Evolutionary conservation across 2,797 vertebrate species (phyloP).

Genomic region (Myotis myotis): DNA sequence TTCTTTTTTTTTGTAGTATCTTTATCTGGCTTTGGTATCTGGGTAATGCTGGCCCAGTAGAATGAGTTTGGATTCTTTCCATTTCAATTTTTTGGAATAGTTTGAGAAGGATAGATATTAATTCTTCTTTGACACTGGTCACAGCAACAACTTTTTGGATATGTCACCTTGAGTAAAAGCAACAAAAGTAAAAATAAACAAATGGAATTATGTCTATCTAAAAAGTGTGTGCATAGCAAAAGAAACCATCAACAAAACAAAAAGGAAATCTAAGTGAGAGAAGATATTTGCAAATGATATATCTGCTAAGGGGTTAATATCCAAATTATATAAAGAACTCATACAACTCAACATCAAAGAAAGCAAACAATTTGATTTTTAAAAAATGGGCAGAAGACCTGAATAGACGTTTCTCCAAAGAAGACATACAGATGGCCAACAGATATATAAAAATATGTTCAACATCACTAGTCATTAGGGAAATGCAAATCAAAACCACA

Average conservation of each 20-base stretch:
- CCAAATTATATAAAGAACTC: background rate
- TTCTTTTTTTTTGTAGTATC: background rate
- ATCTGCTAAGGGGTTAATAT: background rate
- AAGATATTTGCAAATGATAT: background rate
- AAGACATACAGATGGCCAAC: background rate
- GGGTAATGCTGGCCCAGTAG: background rate
- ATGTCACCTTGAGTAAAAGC: background rate
- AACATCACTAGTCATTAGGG: background rate
- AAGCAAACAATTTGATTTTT: background rate
- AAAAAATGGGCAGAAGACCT: background rate
- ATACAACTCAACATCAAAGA: background rate
- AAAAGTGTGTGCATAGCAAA: background rate
- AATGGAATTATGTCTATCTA: background rate
- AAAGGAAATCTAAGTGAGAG: background rate
- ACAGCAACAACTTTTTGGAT: background rate
- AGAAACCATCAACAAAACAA: background rate
- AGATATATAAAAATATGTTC: background rate
- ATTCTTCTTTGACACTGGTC: background rate
- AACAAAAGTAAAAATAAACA: background rate
- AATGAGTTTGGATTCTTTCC: background rate
- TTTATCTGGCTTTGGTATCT: background rate
- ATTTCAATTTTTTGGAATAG: background rate
- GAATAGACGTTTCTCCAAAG: background rate
- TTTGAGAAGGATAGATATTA: background rate
- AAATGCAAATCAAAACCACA: background rate